Conservation (phyloP, 1,140 invertebrate species). For the Physella acuta region DNA sequence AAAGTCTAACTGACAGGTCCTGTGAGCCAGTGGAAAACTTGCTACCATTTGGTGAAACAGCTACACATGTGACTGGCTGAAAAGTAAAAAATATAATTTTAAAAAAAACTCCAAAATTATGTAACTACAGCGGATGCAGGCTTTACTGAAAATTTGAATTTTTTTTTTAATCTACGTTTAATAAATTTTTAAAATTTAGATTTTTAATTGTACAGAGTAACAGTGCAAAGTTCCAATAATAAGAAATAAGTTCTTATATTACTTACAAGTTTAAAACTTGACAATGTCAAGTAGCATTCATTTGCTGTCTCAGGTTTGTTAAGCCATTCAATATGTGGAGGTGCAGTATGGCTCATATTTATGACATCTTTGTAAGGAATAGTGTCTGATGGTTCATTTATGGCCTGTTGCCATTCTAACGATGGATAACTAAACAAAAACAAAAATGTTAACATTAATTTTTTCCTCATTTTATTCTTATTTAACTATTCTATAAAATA, state of each 20-base stretch:
- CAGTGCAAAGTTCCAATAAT: too few species aligned
- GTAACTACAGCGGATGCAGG: too few species aligned
- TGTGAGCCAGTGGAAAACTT: constrained; percentile 52
- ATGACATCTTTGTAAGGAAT: constrained; percentile 31
- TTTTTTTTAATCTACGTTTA: too few species aligned
- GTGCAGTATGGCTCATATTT: not conserved
- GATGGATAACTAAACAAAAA: constrained; percentile 40
- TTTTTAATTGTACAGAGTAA: not conserved
- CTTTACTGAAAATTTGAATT: too few species aligned
- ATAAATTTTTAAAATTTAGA: not conserved
- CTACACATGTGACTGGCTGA: constrained; percentile 51
- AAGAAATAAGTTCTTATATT: too few species aligned
- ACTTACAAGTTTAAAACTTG: constrained; percentile 45
- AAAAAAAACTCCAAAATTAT: too few species aligned
- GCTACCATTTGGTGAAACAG: constrained; percentile 42
- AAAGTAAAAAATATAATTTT: constrained; percentile 27
- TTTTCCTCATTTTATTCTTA: too few species aligned
- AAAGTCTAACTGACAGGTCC: constrained; percentile 52
- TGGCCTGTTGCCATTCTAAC: constrained; percentile 54
- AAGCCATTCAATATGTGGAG: constrained; percentile 41
- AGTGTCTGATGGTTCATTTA: constrained; percentile 43
- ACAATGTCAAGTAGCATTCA: constrained; percentile 48
- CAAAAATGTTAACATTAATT: constrained; percentile 11
- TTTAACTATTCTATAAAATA: too few species aligned
- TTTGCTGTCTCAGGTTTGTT: constrained; percentile 45